Conservation (phyloP, 2,113 vertebrate genomes). For the Arizona elegans region DNA sequence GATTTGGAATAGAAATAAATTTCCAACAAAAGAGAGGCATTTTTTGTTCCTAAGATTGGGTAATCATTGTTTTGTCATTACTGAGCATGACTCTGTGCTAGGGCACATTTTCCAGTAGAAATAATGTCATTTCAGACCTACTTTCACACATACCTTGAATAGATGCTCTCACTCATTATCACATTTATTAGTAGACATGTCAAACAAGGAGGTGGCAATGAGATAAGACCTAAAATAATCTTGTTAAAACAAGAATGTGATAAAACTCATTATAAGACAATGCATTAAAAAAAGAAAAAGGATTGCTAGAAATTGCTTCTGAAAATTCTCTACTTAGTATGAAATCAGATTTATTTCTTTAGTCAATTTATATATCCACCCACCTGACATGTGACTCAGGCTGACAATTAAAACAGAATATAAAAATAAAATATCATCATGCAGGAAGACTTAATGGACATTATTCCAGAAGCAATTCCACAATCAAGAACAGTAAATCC, state of each 20-base stretch:
- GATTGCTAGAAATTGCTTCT: not conserved
- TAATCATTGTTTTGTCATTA: slow-evolving; percentile 36
- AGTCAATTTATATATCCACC: not conserved
- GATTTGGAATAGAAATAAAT: not conserved
- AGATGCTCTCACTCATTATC: slow-evolving; percentile 75
- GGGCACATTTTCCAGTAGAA: slow-evolving; percentile 68
- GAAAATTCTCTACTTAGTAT: slow-evolving; percentile 4
- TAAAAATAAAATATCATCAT: not conserved
- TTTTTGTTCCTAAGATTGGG: slow-evolving; percentile 51
- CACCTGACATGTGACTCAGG: not conserved
- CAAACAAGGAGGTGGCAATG: slow-evolving; percentile 67
- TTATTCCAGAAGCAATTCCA: not conserved
- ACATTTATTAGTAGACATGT: slow-evolving; percentile 69
- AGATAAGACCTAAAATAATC: slow-evolving; percentile 65
- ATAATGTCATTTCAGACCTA: slow-evolving; percentile 66
- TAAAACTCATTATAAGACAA: slow-evolving; percentile 24
- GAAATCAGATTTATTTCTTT: not conserved
- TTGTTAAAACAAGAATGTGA: slow-evolving; percentile 42
- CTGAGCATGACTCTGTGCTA: slow-evolving; percentile 59
- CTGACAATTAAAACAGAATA: not conserved
- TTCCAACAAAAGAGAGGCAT: slow-evolving; percentile 51
- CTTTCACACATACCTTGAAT: slow-evolving; percentile 70
- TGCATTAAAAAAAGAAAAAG: slow-evolving; percentile 17
- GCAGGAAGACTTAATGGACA: not conserved
- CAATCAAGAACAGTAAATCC: not conserved